Evolutionary conservation across 2,113 vertebrate genomes (phyloP).

Genomic region (Cephalophus harveyi): DNA sequence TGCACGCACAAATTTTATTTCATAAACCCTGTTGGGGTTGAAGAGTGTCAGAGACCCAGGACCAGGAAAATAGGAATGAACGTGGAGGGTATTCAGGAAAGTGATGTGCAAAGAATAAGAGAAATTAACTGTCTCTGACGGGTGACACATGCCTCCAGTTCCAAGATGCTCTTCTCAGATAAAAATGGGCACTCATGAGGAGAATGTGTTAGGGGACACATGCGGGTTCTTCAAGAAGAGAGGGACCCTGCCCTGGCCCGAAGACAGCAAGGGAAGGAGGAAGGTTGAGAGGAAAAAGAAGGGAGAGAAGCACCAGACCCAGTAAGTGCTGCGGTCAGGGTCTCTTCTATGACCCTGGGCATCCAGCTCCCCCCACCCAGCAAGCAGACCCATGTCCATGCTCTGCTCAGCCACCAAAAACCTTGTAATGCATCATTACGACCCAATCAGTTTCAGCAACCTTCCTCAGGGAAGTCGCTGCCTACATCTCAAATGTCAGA

Average conservation of each 20-base stretch:
- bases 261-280: not conserved
- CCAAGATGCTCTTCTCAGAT: not conserved
- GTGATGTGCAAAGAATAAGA: not conserved
- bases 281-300: not conserved
- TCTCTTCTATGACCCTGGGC: not conserved
- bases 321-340: no score
- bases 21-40: not conserved
- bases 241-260: not conserved
- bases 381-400: not conserved
- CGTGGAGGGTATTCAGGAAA: not conserved
- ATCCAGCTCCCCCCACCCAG: no score
- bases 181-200: not conserved
- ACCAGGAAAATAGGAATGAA: not conserved
- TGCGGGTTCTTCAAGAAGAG: not conserved
- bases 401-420: not conserved
- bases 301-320: not conserved
- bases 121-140: not conserved
- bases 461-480: not conserved
- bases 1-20: not conserved
- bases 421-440: not conserved
- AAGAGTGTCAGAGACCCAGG: not conserved
- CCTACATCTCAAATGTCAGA: constrained; percentile 21
- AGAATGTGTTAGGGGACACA: not conserved
- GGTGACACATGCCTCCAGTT: not conserved
- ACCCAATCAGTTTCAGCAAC: not conserved